Conservation (phyloP, 2,888 invertebrate species). For the Dinocampus coccinellae region DNA sequence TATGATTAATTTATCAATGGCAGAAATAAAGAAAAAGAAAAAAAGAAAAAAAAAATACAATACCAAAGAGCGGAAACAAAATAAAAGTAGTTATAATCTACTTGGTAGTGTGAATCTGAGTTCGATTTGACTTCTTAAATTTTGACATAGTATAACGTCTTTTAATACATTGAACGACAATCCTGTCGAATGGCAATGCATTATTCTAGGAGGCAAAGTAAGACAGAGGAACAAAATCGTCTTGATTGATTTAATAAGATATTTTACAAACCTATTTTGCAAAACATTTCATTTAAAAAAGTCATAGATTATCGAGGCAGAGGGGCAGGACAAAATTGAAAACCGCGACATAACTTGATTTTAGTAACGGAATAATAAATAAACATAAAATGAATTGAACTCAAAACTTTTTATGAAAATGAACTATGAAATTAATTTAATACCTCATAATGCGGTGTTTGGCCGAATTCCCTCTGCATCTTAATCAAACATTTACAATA, state of each 20-base stretch:
- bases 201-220: slow-evolving; percentile 29
- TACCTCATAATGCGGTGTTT: background rate
- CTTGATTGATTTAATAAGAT: slow-evolving; percentile 32
- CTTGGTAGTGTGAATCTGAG: background rate
- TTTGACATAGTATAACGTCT: slow-evolving; percentile 6
- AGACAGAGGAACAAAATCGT: slow-evolving; percentile 26
- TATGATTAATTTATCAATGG: slow-evolving; percentile 8
- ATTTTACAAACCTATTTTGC: slow-evolving; percentile 31
- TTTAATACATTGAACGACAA: slow-evolving; percentile 19
- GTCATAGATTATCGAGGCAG: slow-evolving; percentile 39
- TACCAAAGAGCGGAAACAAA: background rate
- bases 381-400: background rate
- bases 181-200: slow-evolving; percentile 18
- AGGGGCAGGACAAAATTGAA: slow-evolving; percentile 23
- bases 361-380: background rate
- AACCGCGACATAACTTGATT: slow-evolving; percentile 18
- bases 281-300: slow-evolving; percentile 25
- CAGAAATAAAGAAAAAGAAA: background rate
- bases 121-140: slow-evolving; percentile 2
- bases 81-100: slow-evolving; percentile 3
- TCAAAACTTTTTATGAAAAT: background rate
- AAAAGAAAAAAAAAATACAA: slow-evolving; percentile 13
- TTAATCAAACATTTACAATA: slow-evolving; percentile 22
- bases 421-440: background rate
- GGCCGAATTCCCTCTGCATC: slow-evolving; percentile 33